These are phyloP conservation scores for Drosophila novamexicana DNA, from an alignment of 1,140 invertebrate species.

Conservation along the genomic window DNA sequence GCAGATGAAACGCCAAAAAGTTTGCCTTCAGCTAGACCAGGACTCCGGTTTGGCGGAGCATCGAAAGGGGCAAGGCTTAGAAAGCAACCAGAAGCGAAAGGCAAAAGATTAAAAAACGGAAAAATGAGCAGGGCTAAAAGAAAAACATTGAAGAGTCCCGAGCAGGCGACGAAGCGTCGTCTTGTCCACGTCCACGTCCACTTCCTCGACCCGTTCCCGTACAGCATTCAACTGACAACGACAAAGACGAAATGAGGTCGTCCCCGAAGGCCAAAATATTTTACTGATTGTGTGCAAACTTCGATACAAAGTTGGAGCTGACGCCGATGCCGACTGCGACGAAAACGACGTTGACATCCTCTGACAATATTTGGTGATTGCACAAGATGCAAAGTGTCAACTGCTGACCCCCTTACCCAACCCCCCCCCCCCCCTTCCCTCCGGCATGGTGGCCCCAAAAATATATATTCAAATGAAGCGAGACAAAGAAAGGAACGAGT, in stretches of 20 bases:
- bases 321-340: constrained; percentile 24
- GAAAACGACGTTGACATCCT: constrained; percentile 67
- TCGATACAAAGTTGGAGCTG: constrained; percentile 79
- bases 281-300: constrained; percentile 83
- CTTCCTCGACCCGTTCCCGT: too few species aligned
- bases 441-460: neutral
- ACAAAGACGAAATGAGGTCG: constrained; percentile 80
- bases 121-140: constrained; percentile 73
- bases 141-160: constrained; percentile 67
- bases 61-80: constrained; percentile 46
- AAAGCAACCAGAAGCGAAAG: constrained; percentile 66
- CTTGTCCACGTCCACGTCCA: neutral
- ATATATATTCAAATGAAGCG: constrained; percentile 30
- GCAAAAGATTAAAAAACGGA: constrained; percentile 80
- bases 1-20: constrained; percentile 83
- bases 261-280: constrained; percentile 81
- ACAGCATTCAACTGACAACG: constrained; percentile 38
- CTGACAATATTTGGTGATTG: constrained; percentile 82
- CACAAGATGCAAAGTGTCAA: constrained; percentile 82
- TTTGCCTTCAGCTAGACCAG: constrained; percentile 66
- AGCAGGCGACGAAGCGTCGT: constrained; percentile 51
- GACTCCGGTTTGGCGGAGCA: neutral
- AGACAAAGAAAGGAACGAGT: constrained; percentile 7
- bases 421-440: neutral
- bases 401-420: constrained; percentile 36